These are phyloP conservation scores for Ochlodes sylvanus DNA, from an alignment of 2,888 invertebrate species.

Conservation along the genomic window DNA sequence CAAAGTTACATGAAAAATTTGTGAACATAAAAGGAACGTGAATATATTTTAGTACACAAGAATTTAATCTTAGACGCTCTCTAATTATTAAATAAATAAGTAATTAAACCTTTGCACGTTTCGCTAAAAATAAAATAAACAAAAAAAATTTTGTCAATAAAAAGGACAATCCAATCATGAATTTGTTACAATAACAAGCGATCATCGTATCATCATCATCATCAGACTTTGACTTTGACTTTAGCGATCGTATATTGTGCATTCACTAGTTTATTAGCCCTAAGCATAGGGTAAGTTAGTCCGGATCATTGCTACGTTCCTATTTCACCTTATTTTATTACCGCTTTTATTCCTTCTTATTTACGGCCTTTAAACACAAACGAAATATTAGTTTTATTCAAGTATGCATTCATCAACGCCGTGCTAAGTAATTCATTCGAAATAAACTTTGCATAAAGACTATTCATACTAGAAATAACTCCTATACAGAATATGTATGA, in stretches of 20 bases:
- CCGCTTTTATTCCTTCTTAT: neutral
- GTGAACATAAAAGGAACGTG: conserved; percentile 11
- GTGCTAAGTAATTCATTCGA: no score
- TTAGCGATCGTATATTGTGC: neutral
- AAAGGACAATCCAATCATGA: neutral
- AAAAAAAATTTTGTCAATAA: no score
- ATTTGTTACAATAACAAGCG: neutral
- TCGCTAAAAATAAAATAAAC: no score
- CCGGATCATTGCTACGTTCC: neutral
- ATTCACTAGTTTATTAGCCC: neutral
- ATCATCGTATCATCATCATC: neutral
- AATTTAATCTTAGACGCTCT: no score
- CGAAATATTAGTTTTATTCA: neutral
- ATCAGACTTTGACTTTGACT: neutral
- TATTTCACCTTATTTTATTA: neutral
- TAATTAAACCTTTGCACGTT: no score
- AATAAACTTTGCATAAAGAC: neutral
- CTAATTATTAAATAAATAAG: no score
- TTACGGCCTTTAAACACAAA: neutral
- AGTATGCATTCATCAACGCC: neutral
- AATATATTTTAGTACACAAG: conserved; percentile 6
- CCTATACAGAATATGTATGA: neutral
- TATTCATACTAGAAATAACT: neutral
- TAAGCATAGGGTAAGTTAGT: neutral
- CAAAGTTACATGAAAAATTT: conserved; percentile 20